phyloP scores from a whole-genome alignment of 2,888 invertebrate species.

The Spilosoma lubricipeda region DNA sequence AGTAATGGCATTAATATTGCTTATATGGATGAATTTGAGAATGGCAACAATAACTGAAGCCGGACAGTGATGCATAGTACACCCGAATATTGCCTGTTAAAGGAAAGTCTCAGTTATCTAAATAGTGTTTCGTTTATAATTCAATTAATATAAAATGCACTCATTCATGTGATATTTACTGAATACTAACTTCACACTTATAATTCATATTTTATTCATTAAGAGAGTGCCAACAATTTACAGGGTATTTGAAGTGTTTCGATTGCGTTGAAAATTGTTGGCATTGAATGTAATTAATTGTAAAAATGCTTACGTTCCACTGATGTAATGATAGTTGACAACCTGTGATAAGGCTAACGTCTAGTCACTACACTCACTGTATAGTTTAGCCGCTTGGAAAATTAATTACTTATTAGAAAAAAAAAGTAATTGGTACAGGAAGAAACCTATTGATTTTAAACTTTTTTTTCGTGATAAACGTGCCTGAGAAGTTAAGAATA shows the following conservation, averaged over 20 bases:
- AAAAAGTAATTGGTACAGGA: not conserved
- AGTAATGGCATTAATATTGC: not conserved
- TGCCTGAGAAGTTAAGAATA: too few relatives aligned
- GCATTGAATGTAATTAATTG: slow-evolving; percentile 34
- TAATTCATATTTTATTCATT: slow-evolving; percentile 56
- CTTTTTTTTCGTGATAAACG: not conserved
- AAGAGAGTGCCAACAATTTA: slow-evolving; percentile 3
- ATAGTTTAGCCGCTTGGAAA: slow-evolving; percentile 48
- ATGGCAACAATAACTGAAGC: too few relatives aligned
- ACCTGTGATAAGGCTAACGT: slow-evolving; percentile 73
- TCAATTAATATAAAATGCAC: slow-evolving; percentile 72
- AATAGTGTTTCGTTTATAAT: slow-evolving; percentile 45
- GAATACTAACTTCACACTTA: slow-evolving; percentile 63
- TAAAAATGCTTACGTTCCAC: slow-evolving; percentile 56
- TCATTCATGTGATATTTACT: slow-evolving; percentile 82
- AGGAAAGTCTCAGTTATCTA: slow-evolving; percentile 27
- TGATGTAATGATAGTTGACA: slow-evolving; percentile 51
- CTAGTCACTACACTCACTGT: slow-evolving; percentile 53
- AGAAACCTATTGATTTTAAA: not conserved
- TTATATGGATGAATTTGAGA: not conserved
- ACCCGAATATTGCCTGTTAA: too few relatives aligned
- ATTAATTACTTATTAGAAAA: too few relatives aligned
- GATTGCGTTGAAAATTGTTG: slow-evolving; percentile 16
- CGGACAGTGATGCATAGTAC: too few relatives aligned
- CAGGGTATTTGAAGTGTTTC: slow-evolving; percentile 1